phyloP scores from a whole-genome alignment of 2,888 invertebrate species.

The Tetragonisca angustula region DNA sequence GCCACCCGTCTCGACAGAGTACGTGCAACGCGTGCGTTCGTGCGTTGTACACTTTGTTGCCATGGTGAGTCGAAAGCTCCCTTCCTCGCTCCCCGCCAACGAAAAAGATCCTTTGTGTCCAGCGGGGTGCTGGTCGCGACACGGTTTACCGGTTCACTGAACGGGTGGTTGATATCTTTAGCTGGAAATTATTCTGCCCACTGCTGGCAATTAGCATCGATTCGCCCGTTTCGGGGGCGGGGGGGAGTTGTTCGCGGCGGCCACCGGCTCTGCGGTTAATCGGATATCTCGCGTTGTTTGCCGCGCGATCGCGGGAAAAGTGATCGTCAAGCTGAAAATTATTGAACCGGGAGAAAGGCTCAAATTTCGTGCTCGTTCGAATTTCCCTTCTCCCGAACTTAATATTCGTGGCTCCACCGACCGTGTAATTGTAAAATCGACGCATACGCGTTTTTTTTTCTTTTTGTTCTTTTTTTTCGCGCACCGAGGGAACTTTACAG shows the following conservation, averaged over 20 bases:
- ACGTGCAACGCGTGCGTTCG: background rate
- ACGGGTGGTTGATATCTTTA: constrained; percentile 1
- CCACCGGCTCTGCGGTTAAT: background rate
- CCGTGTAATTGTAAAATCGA: background rate
- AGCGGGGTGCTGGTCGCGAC: background rate
- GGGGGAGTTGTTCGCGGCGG: no score
- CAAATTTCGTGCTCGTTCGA: constrained; percentile 1
- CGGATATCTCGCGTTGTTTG: constrained; percentile 16
- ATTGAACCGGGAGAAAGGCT: background rate
- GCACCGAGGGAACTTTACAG: background rate
- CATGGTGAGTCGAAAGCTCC: constrained; percentile 17
- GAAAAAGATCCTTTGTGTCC: constrained; percentile 35
- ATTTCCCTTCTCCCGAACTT: background rate
- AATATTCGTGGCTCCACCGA: background rate
- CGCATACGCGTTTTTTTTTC: no score
- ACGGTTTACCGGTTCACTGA: constrained; percentile 6
- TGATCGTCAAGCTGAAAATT: background rate
- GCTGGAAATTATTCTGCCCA: constrained; percentile 22
- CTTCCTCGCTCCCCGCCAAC: background rate
- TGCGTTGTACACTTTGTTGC: constrained; percentile 36
- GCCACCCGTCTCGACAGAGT: background rate
- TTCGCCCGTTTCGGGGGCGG: constrained; percentile 1
- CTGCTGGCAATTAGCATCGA: constrained; percentile 11
- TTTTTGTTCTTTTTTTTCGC: background rate
- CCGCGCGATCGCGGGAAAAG: background rate